Base-by-base conservation (phyloP, 2,113 vertebrate genomes). In the Dromiciops gliroides region DNA sequence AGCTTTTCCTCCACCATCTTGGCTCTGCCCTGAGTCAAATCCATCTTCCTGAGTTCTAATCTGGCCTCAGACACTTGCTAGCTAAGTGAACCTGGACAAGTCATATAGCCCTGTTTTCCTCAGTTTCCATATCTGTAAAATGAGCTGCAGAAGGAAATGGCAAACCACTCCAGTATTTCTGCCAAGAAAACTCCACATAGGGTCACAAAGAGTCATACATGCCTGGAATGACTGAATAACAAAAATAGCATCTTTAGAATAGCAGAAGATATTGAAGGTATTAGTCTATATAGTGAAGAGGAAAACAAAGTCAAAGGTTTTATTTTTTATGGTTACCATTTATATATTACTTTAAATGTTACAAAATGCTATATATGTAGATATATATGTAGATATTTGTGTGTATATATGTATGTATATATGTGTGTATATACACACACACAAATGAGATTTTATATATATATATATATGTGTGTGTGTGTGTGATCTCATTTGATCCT, bases 221-320 rank as follows among this genome's bases (percentile, higher is more conserved):
- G 3, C 37, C 60, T 67, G 60, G 37, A 67, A 67, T 67, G 31
- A 67, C 3, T 67, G 31, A 67, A 67, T 37, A 67, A 37, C 92
- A 93, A 50, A 88, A 94, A 48, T 6, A 23, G 14, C 52, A 88
- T 91, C 7, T 94, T 91, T 92, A 91, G 56, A 25, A 25, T 96
- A 93, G 16, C 89, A 94, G 53, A 16, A 96, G 51, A 91, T 88
- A 92, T 75, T 91, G 6, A 94, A 48, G 89, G 56, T 92, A 90
- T 48, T 67, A 96, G 90, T 26, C 19, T 96, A 60, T 95, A 31
- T 89, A 51, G 22, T 91, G 37, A 97, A 50, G n/a, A 95, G 91
- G 92, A 95, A 96, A 93, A 89, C 37, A 94, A 23, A 91, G 14
- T 44, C 7, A 83, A 83, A 44, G 16, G n/a, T 44, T 83, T 44